A percentile compares a stretch with the other conserved stretches of the same genome.
phyloP scores from a whole-genome alignment of 2,797 vertebrate genomes.

The Neosilurus hyrtlii region DNA sequence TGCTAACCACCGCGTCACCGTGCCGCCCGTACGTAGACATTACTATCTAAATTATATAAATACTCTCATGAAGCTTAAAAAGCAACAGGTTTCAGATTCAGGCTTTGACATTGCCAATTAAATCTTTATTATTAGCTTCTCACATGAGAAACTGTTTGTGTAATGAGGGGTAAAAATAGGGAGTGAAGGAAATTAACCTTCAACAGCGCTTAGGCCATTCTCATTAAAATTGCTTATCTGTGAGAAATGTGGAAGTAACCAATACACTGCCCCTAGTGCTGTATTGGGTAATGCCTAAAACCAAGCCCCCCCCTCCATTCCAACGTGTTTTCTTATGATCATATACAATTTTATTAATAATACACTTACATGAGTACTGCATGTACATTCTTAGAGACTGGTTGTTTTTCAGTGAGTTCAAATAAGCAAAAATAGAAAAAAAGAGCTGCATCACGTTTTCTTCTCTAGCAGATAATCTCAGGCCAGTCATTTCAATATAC shows the following conservation, averaged over 20 bases:
- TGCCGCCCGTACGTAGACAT: background rate
- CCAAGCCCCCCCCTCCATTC: too few relatives aligned
- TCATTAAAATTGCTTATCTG: conserved; percentile 19
- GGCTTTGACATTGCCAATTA: conserved; percentile 23
- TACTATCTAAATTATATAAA: background rate
- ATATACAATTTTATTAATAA: background rate
- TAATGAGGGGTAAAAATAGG: conserved; percentile 33
- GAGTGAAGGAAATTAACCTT: conserved; percentile 34
- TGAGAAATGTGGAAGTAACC: conserved; percentile 21
- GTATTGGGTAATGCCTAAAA: background rate
- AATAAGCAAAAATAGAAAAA: background rate
- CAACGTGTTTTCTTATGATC: background rate
- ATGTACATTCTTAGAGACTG: background rate
- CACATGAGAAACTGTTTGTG: conserved; percentile 24
- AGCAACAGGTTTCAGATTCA: background rate
- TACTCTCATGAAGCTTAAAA: background rate
- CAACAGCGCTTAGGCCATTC: conserved; percentile 8
- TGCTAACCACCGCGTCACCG: too few relatives aligned
- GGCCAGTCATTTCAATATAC: background rate
- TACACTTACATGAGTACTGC: background rate
- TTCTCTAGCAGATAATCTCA: background rate
- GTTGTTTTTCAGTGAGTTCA: background rate
- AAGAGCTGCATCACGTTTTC: background rate
- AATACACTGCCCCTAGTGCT: background rate
- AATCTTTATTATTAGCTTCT: conserved; percentile 25